Evolutionary conservation across 2,797 vertebrate genomes (phyloP), one percentile per base, ranked within the genome.

Genomic region (Etheostoma perlongum): DNA sequence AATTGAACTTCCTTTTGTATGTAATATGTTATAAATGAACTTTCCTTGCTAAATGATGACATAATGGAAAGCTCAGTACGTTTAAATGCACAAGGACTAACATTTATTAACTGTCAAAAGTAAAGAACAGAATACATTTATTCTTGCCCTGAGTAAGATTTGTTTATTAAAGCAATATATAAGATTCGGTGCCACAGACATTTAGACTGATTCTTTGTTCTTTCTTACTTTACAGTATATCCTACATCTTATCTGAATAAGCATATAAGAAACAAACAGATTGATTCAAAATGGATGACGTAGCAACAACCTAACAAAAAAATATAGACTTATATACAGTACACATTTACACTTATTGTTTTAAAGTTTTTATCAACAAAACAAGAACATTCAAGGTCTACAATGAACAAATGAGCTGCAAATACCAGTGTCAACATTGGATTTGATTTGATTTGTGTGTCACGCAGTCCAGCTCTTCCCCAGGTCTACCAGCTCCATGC

Each of bases 381-480:
- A 80, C 40, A 69, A 67, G 16, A 51, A 71, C 30, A 78, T 61
- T 40, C 58, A 19, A 71, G 27, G 2, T 12, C 48, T 40, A 36
- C n/a, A 73, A 69, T 65, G 18, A 30, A 68, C 64, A 6, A 36
- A 71, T 21, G 1, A 70, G 55, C n/a, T 62, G 36, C 23, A 81
- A 68, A 83, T 40, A 72, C 16, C 60, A 71, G 69, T 68, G 73
- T 53, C 14, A 25, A 65, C 33, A 84, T 15, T 65, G 11, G 30
- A 47, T 70, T 46, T 19, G 18, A 67, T n/a, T n/a, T n/a, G n/a
- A n/a, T n/a, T n/a, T 15, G 36, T 8, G 25, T 13, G 6, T 95
- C 93, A 97, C 21, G 96, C 96, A 0, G 97, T 97, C 96, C 97
- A 96, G 89, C 96, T 97, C 74, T 95, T 93, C 84, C 96, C 96